phyloP scores from a whole-genome alignment of 1,140 invertebrate genomes.

The Apis laboriosa region DNA sequence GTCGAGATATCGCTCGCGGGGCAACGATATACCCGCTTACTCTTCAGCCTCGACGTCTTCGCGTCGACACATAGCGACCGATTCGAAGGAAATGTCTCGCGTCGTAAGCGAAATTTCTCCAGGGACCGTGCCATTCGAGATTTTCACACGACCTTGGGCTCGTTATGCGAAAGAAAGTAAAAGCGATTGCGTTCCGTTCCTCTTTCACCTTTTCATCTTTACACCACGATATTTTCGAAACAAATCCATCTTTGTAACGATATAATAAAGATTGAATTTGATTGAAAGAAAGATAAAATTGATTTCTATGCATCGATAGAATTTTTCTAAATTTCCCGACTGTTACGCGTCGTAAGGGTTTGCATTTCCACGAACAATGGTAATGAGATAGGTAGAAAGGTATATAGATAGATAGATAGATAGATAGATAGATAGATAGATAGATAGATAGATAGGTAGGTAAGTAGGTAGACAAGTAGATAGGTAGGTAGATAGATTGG shows the following conservation, averaged over 20 bases:
- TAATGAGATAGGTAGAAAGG: conserved; percentile 42
- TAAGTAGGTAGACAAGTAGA: too few species aligned
- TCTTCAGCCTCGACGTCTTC: not conserved
- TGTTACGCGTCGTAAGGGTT: not conserved
- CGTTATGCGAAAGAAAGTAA: conserved; percentile 60
- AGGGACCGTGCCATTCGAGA: conserved; percentile 17
- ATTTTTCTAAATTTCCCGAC: conserved; percentile 28
- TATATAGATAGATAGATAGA: not conserved
- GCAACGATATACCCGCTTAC: not conserved
- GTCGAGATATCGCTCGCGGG: not conserved
- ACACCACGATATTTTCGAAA: too few species aligned
- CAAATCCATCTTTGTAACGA: too few species aligned
- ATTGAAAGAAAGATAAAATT: too few species aligned
- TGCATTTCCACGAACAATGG: conserved; percentile 55
- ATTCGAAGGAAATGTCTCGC: not conserved
- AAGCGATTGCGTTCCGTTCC: conserved; percentile 11
- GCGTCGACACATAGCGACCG: not conserved
- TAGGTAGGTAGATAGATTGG: too few species aligned
- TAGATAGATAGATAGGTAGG: conserved; percentile 16
- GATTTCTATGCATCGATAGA: too few species aligned
- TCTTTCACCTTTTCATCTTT: not conserved
- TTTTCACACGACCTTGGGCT: conserved; percentile 63
- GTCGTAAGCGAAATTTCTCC: not conserved
- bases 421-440: too few species aligned
- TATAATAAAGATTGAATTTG: too few species aligned